Base-by-base conservation (phyloP, 2,888 invertebrate genomes). In the Sarcophaga carnaria region DNA sequence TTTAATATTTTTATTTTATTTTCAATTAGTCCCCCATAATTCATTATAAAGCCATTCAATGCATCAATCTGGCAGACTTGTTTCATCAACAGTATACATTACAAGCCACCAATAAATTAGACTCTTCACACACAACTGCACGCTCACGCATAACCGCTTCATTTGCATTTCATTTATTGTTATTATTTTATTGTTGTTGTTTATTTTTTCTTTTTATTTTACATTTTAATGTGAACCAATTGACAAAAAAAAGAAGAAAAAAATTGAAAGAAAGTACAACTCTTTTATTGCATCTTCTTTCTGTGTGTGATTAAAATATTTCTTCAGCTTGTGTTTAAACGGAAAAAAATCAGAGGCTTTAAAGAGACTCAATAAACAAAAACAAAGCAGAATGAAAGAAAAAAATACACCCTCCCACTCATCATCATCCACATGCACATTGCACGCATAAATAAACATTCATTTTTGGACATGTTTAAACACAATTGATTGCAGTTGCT, bases 391-490 rank as follows among this genome's bases (percentile, higher is more conserved):
- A 14, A 14, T 0, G 12, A 54, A 54, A 8, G 11, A 8, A 14
- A 37, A 67, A 54, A 37, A 12, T 63, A 54, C 74, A 49, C 67
- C 74, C 74, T 74, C 74, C 20, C 66, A 67, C 5, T 54, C 54
- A 54, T 54, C 54, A 54, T 54, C 54, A 54, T 17, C 12, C 5
- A 2, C 5, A 12, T 54, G 54, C 5, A 12, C 17, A 67, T 67
- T 62, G 20, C 60, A 67, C 67, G 62, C 74, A 67, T 64, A 62
- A 71, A 47, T 49, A 60, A 47, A 80, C 67, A 62, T 80, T 74
- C 60, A 67, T 17, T 62, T 60, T 80, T 47, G 74, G 20, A 74
- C 6, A 60, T 67, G 66, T 80, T 62, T 54, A 14, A 14, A 66
- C 66, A n/a, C 70, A 79, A 70, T 79, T 63, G 27, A 49, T 74